Evolutionary conservation across 2,888 invertebrate species (phyloP).

Genomic region (Tipula lateralis): DNA sequence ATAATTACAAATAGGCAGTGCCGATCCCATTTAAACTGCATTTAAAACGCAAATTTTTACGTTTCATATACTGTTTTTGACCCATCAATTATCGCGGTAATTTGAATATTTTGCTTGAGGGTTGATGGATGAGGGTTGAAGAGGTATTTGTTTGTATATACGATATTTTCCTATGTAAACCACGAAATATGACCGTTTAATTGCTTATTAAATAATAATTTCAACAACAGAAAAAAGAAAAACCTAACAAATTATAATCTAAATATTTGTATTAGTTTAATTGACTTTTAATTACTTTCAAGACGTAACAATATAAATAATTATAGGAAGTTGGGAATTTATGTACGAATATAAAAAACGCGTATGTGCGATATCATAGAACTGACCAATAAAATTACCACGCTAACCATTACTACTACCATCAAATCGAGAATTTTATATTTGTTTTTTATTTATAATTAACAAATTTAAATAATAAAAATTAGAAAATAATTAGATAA

Average conservation of each 20-base stretch:
- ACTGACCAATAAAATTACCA: neutral
- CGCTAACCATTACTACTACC: neutral
- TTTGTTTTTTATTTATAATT: neutral
- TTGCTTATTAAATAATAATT: slow-evolving; percentile 11
- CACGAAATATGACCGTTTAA: slow-evolving; percentile 1
- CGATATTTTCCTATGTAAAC: neutral
- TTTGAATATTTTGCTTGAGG: neutral
- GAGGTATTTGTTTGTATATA: neutral
- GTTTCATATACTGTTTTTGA: neutral
- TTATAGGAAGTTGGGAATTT: neutral
- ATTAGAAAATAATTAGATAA: slow-evolving; percentile 1
- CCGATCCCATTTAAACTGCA: neutral
- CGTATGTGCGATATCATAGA: neutral
- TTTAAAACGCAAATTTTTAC: neutral
- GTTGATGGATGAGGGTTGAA: neutral
- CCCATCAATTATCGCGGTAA: neutral
- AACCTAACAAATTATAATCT: neutral
- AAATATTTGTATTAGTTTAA: neutral
- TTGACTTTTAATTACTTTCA: slow-evolving; percentile 19
- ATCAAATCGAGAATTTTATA: neutral
- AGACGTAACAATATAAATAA: slow-evolving; percentile 24
- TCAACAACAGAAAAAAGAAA: neutral
- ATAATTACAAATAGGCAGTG: no score
- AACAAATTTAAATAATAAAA: slow-evolving; percentile 20
- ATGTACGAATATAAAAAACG: neutral